These are phyloP conservation scores for Bimastos eiseni DNA, from an alignment of 2,888 invertebrate species.

Conservation along the genomic window DNA sequence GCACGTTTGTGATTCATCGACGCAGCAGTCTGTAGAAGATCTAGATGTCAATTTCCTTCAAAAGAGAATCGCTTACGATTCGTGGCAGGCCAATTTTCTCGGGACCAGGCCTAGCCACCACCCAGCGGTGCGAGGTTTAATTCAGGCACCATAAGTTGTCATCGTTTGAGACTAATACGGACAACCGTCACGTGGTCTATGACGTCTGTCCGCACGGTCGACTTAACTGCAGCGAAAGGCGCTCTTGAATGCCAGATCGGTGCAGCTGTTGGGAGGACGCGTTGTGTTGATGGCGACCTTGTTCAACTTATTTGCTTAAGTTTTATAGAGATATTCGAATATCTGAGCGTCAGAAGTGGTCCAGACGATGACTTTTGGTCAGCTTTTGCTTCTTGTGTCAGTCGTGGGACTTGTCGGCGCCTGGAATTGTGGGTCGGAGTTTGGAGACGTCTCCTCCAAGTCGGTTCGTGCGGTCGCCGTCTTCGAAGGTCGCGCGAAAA, in stretches of 20 bases:
- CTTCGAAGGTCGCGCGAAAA: constrained; percentile 20
- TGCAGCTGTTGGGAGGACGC: background rate
- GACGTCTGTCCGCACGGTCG: background rate
- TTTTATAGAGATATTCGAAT: background rate
- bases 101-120: background rate
- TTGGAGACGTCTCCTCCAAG: background rate
- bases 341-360: background rate
- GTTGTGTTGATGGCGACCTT: background rate
- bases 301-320: background rate
- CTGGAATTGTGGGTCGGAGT: constrained; percentile 14
- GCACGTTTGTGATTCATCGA: background rate
- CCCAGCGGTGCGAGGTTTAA: background rate
- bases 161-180: background rate
- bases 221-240: background rate
- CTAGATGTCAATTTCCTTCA: background rate
- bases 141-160: no score
- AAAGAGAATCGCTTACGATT: background rate
- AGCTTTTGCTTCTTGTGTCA: background rate
- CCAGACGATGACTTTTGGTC: background rate
- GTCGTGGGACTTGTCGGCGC: background rate
- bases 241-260: background rate
- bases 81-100: background rate
- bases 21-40: background rate
- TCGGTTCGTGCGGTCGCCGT: constrained; percentile 4
- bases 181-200: background rate